These are phyloP conservation scores for Pristionchus pacificus DNA, from an alignment of 1,140 invertebrate species.

Conservation along the genomic window DNA sequence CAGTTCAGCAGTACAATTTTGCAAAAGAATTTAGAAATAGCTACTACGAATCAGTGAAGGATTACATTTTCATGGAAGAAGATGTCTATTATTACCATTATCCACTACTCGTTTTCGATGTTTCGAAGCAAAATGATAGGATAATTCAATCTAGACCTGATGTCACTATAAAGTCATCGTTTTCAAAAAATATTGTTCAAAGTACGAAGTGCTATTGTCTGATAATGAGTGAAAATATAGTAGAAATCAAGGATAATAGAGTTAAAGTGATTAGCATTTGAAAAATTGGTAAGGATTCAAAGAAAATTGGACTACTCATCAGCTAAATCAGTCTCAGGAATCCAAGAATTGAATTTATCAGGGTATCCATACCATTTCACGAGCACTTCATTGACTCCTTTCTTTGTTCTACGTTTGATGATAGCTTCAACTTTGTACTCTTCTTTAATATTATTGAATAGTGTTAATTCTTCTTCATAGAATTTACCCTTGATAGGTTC, in stretches of 20 bases:
- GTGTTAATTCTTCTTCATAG: constrained; percentile 25
- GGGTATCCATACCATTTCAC: constrained; percentile 25
- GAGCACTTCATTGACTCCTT: constrained; percentile 15
- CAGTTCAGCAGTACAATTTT: constrained; percentile 36
- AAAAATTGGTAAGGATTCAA: too few relatives aligned
- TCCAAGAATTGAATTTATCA: constrained; percentile 22
- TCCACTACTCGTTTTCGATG: constrained; percentile 34
- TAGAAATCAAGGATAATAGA: constrained; percentile 30
- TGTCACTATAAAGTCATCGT: constrained; percentile 32
- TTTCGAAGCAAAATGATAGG: constrained; percentile 36
- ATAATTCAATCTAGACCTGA: constrained; percentile 35
- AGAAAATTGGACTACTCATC: too few relatives aligned
- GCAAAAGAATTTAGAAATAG: constrained; percentile 39
- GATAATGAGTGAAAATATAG: constrained; percentile 33
- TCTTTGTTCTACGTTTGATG: constrained; percentile 16
- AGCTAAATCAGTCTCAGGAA: too few relatives aligned
- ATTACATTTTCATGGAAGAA: constrained; percentile 37
- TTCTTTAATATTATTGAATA: constrained; percentile 17
- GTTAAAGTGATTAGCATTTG: constrained; percentile 25
- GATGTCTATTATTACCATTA: too few relatives aligned
- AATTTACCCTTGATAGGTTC: constrained; percentile 25
- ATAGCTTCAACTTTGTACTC: constrained; percentile 19
- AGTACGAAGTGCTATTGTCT: constrained; percentile 31
- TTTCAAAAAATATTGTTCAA: constrained; percentile 24
- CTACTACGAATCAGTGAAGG: constrained; percentile 32